Conservation (phyloP, 2,797 vertebrate genomes). For the Petrocephalus sullivani region DNA sequence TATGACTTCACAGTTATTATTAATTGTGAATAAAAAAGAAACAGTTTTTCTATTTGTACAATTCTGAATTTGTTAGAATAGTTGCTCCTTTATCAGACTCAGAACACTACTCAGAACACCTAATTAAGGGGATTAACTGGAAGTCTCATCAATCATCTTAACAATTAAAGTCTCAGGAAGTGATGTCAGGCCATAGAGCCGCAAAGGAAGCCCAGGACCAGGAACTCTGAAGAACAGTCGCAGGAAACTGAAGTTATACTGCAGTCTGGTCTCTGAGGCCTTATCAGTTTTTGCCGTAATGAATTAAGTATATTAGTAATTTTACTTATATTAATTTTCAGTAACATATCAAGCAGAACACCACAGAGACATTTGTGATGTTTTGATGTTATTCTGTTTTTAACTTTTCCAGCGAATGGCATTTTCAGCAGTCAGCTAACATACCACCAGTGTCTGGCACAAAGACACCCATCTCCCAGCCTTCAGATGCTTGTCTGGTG, state of each 20-base stretch:
- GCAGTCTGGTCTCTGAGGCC: not conserved
- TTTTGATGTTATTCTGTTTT: not conserved
- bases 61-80: slow-evolving; percentile 25
- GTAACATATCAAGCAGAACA: not conserved
- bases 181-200: slow-evolving; percentile 27
- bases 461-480: no score
- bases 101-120: slow-evolving; percentile 40
- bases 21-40: not conserved
- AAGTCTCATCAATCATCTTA: slow-evolving; percentile 56
- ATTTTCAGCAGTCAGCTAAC: no score
- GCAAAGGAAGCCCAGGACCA: slow-evolving; percentile 22
- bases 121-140: slow-evolving; percentile 56
- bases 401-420: not conserved
- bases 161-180: slow-evolving; percentile 47
- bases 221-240: slow-evolving; percentile 19
- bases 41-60: not conserved
- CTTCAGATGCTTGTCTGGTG: no score
- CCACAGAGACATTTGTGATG: not conserved
- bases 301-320: not conserved
- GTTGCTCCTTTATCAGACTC: slow-evolving; percentile 35
- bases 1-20: not conserved
- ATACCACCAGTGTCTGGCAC: no score
- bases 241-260: not conserved
- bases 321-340: not conserved
- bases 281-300: not conserved